phyloP scores from a whole-genome alignment of 2,888 invertebrate genomes.

The Litoditis marina region DNA sequence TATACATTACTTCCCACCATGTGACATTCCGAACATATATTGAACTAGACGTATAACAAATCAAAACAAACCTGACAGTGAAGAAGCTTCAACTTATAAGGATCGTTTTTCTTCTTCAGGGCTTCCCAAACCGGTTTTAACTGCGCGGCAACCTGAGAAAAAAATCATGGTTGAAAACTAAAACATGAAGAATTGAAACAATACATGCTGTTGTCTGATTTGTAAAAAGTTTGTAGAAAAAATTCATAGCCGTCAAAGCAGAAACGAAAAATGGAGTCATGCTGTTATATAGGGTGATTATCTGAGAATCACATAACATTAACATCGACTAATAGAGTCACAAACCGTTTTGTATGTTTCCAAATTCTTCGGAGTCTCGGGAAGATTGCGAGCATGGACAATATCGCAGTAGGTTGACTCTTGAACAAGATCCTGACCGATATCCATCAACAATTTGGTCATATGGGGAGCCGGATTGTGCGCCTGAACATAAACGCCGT shows the following conservation, averaged over 20 bases:
- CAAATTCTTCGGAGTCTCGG: slow-evolving; percentile 58
- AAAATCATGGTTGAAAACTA: no score
- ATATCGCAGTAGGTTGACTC: slow-evolving; percentile 60
- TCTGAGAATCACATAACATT: background rate
- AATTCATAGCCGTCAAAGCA: background rate
- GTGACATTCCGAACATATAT: background rate
- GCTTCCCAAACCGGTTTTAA: slow-evolving; percentile 59
- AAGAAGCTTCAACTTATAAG: slow-evolving; percentile 47
- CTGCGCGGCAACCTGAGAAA: slow-evolving; percentile 59
- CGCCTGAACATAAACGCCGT: slow-evolving; percentile 8
- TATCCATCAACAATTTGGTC: slow-evolving; percentile 56
- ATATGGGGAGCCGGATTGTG: slow-evolving; percentile 49
- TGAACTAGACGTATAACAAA: no score
- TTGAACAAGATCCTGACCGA: slow-evolving; percentile 60
- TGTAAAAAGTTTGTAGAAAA: no score
- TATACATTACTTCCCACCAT: no score
- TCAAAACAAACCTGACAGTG: slow-evolving; percentile 39
- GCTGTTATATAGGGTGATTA: no score
- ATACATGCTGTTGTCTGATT: no score
- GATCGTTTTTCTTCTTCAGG: slow-evolving; percentile 51
- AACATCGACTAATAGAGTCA: background rate
- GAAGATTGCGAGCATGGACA: slow-evolving; percentile 58
- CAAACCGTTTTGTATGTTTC: slow-evolving; percentile 57
- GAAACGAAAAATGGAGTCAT: no score
- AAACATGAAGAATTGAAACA: no score